Percentiles rank a stretch among this genome's conserved stretches.
Evolutionary conservation across 2,888 invertebrate species (phyloP).

Genomic region (Phyllotreta striolata): DNA sequence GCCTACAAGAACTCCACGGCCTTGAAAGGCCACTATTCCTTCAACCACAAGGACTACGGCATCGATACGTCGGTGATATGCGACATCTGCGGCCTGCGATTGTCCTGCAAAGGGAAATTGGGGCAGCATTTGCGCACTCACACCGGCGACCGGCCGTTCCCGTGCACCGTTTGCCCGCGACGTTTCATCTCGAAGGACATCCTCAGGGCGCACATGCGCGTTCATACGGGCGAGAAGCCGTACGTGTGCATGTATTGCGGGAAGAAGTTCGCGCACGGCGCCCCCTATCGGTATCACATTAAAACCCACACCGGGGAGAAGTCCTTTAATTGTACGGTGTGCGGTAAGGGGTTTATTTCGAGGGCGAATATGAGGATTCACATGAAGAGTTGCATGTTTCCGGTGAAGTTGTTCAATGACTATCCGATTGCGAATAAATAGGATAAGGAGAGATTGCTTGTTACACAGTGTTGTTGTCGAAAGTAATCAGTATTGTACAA

Average conservation of each 20-base stretch:
- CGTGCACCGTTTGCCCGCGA: constrained; percentile 56
- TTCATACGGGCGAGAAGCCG: constrained; percentile 52
- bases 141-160: constrained; percentile 62
- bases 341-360: constrained; percentile 42
- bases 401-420: constrained; percentile 29
- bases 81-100: constrained; percentile 43
- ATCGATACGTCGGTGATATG: constrained; percentile 39
- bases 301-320: constrained; percentile 67
- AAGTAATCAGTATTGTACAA: too few species aligned
- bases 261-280: constrained; percentile 62
- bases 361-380: constrained; percentile 47
- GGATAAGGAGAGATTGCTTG: too few species aligned
- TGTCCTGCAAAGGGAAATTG: constrained; percentile 54
- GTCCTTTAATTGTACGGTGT: constrained; percentile 60
- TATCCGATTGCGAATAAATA: constrained; percentile 25
- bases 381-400: constrained; percentile 49
- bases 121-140: constrained; percentile 63
- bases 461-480: too few species aligned
- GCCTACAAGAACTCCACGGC: constrained; percentile 37
- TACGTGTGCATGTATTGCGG: constrained; percentile 50
- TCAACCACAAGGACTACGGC: constrained; percentile 38
- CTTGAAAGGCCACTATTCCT: constrained; percentile 37
- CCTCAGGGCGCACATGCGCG: constrained; percentile 58
- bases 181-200: constrained; percentile 64
- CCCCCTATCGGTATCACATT: constrained; percentile 68